phyloP scores from a whole-genome alignment of 92 coral and sea anemone genomes.

The Umimayanthus chanpuru region DNA sequence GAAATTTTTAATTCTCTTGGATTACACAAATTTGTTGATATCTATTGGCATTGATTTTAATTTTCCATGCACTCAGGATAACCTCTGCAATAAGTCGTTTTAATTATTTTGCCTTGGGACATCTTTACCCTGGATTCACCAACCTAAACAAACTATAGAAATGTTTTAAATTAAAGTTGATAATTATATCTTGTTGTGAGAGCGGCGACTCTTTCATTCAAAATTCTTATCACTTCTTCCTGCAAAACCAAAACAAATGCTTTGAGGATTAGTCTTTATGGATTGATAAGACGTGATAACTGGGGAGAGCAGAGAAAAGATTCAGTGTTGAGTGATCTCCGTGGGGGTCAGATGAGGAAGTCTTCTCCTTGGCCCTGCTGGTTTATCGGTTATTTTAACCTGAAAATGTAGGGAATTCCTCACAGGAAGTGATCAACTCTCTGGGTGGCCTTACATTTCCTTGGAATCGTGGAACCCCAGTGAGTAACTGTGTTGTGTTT shows the following conservation, averaged over 20 bases:
- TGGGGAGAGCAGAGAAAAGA: neutral
- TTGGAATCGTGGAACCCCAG: conserved; percentile 6
- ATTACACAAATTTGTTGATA: neutral
- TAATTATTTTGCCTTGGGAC: neutral
- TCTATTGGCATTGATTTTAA: neutral
- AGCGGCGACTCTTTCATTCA: neutral
- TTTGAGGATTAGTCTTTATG: neutral
- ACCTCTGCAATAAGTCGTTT: neutral
- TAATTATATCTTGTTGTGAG: neutral
- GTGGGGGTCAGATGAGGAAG: neutral
- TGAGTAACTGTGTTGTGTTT: neutral
- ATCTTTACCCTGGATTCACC: neutral
- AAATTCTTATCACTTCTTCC: neutral
- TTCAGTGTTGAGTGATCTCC: neutral
- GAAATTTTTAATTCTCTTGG: no score
- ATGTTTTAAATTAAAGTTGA: neutral
- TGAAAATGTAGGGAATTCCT: neutral
- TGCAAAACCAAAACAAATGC: neutral
- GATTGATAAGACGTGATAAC: neutral
- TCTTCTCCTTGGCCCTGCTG: conserved; percentile 1
- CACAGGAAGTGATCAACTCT: conserved; percentile 4
- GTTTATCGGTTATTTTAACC: neutral
- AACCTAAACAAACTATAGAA: conserved; percentile 18
- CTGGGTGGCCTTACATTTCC: conserved; percentile 29
- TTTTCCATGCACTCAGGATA: neutral